Conservation (phyloP, 2,888 invertebrate genomes). For the Psylliodes chrysocephalus region DNA sequence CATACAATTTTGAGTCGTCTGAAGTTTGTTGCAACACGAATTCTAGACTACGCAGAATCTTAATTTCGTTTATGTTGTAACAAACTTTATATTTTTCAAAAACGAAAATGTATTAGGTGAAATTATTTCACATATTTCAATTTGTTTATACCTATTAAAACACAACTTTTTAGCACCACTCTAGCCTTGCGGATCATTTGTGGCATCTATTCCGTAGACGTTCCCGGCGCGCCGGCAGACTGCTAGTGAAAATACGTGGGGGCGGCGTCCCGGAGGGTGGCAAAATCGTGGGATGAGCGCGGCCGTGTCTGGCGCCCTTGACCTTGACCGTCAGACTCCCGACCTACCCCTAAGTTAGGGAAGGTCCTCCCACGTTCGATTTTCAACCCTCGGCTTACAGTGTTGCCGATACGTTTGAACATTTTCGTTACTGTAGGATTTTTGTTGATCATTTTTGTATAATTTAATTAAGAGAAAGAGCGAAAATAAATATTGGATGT, state of each 20-base stretch:
- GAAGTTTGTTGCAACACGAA: no score
- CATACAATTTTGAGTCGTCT: no score
- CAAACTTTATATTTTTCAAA: no score
- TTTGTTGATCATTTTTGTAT: not conserved
- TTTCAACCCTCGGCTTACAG: slow-evolving; percentile 28
- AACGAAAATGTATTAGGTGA: no score
- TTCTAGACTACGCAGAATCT: no score
- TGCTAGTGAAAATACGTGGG: slow-evolving; percentile 26
- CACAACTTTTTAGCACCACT: no score
- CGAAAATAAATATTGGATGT: no score
- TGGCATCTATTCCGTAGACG: not conserved
- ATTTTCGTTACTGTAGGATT: not conserved
- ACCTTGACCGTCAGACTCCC: slow-evolving; percentile 50
- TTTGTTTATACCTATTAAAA: no score
- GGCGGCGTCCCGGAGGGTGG: slow-evolving; percentile 7
- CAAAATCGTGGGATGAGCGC: slow-evolving; percentile 31
- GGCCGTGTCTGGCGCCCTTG: slow-evolving; percentile 51
- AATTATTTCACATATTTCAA: no score
- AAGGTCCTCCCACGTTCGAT: slow-evolving; percentile 19
- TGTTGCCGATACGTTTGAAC: not conserved
- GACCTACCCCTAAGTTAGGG: slow-evolving; percentile 48
- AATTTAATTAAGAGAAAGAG: no score
- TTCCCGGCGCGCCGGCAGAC: slow-evolving; percentile 24
- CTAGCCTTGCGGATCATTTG: not conserved
- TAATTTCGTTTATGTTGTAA: no score